Evolutionary conservation across 1,140 invertebrate species (phyloP).

Genomic region (Platorchestia sp.): DNA sequence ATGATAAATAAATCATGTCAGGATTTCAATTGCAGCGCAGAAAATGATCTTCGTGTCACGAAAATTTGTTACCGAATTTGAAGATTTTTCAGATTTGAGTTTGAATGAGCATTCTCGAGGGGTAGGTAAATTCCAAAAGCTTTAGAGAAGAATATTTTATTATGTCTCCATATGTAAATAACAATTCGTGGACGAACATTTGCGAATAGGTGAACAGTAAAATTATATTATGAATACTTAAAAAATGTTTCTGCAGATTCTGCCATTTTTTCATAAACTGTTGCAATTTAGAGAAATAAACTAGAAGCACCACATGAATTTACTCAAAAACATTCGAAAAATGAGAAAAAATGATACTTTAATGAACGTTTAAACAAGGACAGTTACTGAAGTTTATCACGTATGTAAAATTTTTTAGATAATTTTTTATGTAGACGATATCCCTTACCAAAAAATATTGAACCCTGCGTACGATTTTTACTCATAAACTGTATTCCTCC

Average conservation of each 20-base stretch:
- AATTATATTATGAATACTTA: not conserved
- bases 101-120: not conserved
- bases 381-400: no score
- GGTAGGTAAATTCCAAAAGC: not conserved
- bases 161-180: not conserved
- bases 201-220: not conserved
- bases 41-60: no score
- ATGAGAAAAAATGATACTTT: not conserved
- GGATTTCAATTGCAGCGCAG: no score
- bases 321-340: not conserved
- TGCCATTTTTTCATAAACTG: not conserved
- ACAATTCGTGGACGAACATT: slow-evolving; percentile 32
- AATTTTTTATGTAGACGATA: no score
- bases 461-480: no score
- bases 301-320: not conserved
- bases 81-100: no score
- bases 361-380: no score
- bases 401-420: no score
- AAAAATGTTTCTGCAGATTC: not conserved
- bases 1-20: no score
- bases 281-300: not conserved
- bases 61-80: no score
- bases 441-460: no score
- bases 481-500: no score
- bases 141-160: slow-evolving; percentile 5